Conservation (phyloP, 2,888 invertebrate species). For the Cosmia trapezina region DNA sequence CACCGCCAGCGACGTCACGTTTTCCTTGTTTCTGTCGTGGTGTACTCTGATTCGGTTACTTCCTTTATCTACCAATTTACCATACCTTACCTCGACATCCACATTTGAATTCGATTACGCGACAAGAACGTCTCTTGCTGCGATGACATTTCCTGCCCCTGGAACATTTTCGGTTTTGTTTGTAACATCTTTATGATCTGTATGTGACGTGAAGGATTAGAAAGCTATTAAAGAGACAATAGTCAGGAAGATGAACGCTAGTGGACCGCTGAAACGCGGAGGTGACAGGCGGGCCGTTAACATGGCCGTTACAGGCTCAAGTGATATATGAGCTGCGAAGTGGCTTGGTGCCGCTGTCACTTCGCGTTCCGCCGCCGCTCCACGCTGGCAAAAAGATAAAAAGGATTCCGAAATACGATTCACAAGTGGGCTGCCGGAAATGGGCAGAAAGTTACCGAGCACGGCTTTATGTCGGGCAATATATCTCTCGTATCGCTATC, state of each 20-base stretch:
- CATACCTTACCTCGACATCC: conserved; percentile 37
- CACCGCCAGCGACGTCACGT: conserved; percentile 63
- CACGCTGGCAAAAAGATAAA: conserved; percentile 88
- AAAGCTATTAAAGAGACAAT: conserved; percentile 76
- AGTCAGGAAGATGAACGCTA: conserved; percentile 71
- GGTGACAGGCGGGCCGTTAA: conserved; percentile 88
- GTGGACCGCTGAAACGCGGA: conserved; percentile 82
- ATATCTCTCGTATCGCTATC: conserved; percentile 89
- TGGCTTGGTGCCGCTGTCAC: conserved; percentile 89
- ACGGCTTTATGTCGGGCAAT: conserved; percentile 88
- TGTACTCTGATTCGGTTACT: conserved; percentile 48
- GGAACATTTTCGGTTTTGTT: conserved; percentile 32
- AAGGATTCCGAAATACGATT: conserved; percentile 89
- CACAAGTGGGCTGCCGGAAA: conserved; percentile 89
- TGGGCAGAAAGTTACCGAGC: conserved; percentile 88
- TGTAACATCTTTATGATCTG: conserved; percentile 51
- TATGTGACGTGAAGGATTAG: conserved; percentile 70
- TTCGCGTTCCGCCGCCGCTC: conserved; percentile 83
- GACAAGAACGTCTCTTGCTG: conserved; percentile 30
- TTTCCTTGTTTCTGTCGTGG: conserved; percentile 56
- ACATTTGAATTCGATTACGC: conserved; percentile 35
- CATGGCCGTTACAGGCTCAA: conserved; percentile 84
- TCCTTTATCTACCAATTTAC: conserved; percentile 47
- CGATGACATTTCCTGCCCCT: conserved; percentile 22
- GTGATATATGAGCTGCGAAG: conserved; percentile 90